Evolutionary conservation across 2,888 invertebrate genomes (phyloP), one percentile per base, ranked within the genome.

Genomic region (Scaptomyza flava): DNA sequence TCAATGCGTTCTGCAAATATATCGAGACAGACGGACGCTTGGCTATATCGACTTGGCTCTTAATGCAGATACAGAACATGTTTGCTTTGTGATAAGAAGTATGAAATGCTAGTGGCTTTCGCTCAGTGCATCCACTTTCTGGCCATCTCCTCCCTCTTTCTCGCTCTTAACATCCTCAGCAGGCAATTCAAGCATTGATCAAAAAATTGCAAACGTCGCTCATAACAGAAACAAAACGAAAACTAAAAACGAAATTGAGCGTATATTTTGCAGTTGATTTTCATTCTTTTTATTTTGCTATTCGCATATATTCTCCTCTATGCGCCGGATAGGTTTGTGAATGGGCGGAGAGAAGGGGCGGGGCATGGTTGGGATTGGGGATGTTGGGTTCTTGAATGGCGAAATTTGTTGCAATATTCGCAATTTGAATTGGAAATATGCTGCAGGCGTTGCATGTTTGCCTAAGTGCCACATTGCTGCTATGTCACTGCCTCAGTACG

Each of bases 401-500:
- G 58, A 78, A 80, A 80, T 80, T 81, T 81, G 79, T 81, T 81
- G 79, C 81, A 79, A 77, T 77, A 81, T 77, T 77, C 81, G 74
- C 77, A 80, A 79, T 79, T 79, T 79, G 79, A 79, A 79, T 79
- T 79, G 79, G 79, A 79, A 79, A 79, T 79, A 51, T 74, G 79
- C 78, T 79, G 81, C 74, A 77, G 79, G 79, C 79, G 71, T 71
- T 77, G 77, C 80, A 77, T 79, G 79, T 77, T 79, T 74, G 77
- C 74, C 68, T 69, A 74, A 79, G 72, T 68, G 71, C 78, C 78
- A 66, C 67, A 63, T 62, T 48, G 68, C 64, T 27, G 27, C 62
- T 51, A 50, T 68, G 58, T 36, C 41, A 23, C 48, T 45, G 51
- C 46, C 36, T 12, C 14, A 12, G 42, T 41, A 46, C 42, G 57